Conservation (phyloP, 2,888 invertebrate species). For the Luffia ferchaultella region DNA sequence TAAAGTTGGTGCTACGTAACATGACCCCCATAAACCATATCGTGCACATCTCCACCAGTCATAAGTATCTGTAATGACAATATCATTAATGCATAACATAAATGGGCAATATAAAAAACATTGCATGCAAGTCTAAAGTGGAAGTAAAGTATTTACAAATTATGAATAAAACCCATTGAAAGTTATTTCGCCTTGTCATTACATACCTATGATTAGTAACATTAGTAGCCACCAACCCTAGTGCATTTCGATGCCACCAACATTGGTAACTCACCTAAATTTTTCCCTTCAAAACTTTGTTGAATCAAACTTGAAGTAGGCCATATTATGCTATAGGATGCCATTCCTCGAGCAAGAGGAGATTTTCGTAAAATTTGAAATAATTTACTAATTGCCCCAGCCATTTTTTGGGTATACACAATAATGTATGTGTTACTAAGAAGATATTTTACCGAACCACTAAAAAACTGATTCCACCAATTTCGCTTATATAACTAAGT, state of each 20-base stretch:
- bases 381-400: constrained; percentile 33
- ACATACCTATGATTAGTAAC: no score
- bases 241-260: no score
- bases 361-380: constrained; percentile 38
- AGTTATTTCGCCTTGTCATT: no score
- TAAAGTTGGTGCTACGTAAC: constrained; percentile 82
- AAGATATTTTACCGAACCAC: constrained; percentile 1
- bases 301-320: constrained; percentile 77
- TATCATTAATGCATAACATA: background rate
- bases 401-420: constrained; percentile 23
- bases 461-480: constrained; percentile 10
- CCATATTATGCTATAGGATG: constrained; percentile 76
- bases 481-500: constrained; percentile 7
- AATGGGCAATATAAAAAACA: background rate
- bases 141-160: background rate
- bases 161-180: background rate
- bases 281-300: constrained; percentile 73
- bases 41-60: constrained; percentile 75
- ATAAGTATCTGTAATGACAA: constrained; percentile 50
- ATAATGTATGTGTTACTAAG: no score
- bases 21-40: constrained; percentile 81
- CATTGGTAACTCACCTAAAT: constrained; percentile 59
- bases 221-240: no score
- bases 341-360: constrained; percentile 68
- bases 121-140: background rate